phyloP scores from a whole-genome alignment of 2,113 vertebrate genomes.

The Anguilla rostrata region DNA sequence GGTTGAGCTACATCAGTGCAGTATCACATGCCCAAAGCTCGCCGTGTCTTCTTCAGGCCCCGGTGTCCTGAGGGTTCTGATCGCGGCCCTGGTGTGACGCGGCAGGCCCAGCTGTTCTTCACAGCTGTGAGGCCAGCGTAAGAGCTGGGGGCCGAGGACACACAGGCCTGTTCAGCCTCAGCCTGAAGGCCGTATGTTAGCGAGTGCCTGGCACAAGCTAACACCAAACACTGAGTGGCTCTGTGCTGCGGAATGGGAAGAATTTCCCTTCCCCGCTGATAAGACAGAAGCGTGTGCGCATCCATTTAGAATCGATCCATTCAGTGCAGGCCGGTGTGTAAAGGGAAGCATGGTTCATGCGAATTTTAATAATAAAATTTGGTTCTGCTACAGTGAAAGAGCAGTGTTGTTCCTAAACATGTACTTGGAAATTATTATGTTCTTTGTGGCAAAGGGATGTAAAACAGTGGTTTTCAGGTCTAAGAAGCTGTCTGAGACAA shows the following conservation, averaged over 20 bases:
- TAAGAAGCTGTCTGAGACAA: not conserved
- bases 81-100: not conserved
- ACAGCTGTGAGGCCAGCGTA: not conserved
- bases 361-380: not conserved
- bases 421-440: not conserved
- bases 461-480: not conserved
- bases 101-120: not conserved
- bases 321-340: conserved; percentile 4
- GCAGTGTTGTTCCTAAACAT: not conserved
- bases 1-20: not conserved
- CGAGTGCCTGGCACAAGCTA: conserved; percentile 49
- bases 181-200: conserved; percentile 35
- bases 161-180: conserved; percentile 22
- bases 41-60: not conserved
- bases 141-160: conserved; percentile 29
- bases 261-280: conserved; percentile 53
- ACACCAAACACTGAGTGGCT: conserved; percentile 40
- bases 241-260: conserved; percentile 58
- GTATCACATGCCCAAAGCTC: not conserved
- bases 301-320: conserved; percentile 19
- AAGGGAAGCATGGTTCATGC: conserved; percentile 22
- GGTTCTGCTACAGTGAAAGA: not conserved
- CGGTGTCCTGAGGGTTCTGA: not conserved
- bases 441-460: not conserved
- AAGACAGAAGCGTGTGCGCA: not conserved